Evolutionary conservation across 1,140 invertebrate species (phyloP).

Genomic region (Drosophila mojavensis): DNA sequence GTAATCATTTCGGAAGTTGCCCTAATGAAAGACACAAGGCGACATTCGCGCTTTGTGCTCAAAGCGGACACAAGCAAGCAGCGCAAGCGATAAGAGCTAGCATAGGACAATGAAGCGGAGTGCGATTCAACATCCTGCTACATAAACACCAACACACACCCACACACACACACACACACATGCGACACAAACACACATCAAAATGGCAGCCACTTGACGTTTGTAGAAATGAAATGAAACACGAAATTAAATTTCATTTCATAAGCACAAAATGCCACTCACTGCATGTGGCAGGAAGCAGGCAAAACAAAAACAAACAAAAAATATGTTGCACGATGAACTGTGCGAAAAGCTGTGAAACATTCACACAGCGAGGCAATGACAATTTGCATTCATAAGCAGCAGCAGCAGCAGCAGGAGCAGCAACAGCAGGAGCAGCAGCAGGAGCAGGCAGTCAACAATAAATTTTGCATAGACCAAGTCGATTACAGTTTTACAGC

Average conservation of each 20-base stretch:
- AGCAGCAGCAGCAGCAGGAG: conserved; percentile 23
- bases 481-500: conserved; percentile 70
- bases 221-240: conserved; percentile 27
- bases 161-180: neutral
- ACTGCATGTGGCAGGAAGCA: conserved; percentile 54
- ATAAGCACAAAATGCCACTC: conserved; percentile 74
- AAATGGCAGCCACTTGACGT: conserved; percentile 11
- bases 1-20: conserved; percentile 64
- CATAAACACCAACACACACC: neutral
- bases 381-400: conserved; percentile 78
- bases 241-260: conserved; percentile 71
- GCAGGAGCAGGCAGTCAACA: conserved; percentile 46
- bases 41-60: conserved; percentile 30
- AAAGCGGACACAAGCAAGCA: conserved; percentile 46
- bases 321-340: conserved; percentile 27
- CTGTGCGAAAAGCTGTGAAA: conserved; percentile 36
- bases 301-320: conserved; percentile 8
- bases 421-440: conserved; percentile 25
- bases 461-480: conserved; percentile 72
- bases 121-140: conserved; percentile 15
- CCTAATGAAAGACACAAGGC: conserved; percentile 59
- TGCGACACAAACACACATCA: neutral
- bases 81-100: conserved; percentile 50
- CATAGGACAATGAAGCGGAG: conserved; percentile 49
- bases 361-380: conserved; percentile 68